Conservation (phyloP, 1,140 invertebrate genomes). For the Drosophila azteca region DNA sequence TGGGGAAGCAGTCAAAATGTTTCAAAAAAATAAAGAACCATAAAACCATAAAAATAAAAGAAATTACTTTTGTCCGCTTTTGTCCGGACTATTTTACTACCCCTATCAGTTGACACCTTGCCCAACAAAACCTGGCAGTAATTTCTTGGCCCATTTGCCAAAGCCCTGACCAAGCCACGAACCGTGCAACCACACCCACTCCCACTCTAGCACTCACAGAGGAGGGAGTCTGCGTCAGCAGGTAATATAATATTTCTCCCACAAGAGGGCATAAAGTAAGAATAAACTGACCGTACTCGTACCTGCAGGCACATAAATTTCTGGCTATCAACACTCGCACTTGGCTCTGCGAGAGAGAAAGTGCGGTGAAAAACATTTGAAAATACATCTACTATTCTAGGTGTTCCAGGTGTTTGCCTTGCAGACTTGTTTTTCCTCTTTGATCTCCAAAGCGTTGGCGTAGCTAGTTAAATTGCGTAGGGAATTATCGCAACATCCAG, state of each 20-base stretch:
- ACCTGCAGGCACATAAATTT: constrained; percentile 42
- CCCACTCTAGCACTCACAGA: neutral
- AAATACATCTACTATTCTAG: too few species aligned
- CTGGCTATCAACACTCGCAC: constrained; percentile 46
- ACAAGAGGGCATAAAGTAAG: constrained; percentile 30
- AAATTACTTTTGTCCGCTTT: too few species aligned
- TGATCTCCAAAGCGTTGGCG: constrained; percentile 13
- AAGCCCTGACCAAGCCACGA: neutral
- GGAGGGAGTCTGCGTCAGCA: constrained; percentile 22
- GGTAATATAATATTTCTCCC: constrained; percentile 37
- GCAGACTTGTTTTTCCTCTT: constrained; percentile 7
- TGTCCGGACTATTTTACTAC: constrained; percentile 8
- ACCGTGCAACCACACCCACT: neutral
- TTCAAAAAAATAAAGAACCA: constrained; percentile 49
- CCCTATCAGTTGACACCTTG: constrained; percentile 9
- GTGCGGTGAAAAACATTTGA: neutral
- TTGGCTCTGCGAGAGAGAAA: neutral
- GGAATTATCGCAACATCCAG: constrained; percentile 32
- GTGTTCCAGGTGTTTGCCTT: neutral
- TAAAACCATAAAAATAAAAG: too few species aligned
- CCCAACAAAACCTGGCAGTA: constrained; percentile 2
- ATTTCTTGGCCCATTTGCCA: constrained; percentile 20
- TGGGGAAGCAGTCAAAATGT: constrained; percentile 16
- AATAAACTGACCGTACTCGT: constrained; percentile 46
- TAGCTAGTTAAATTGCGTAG: constrained; percentile 36